These are phyloP conservation scores for Pipistrellus nathusii DNA, from an alignment of 2,797 vertebrate species.

Conservation along the genomic window DNA sequence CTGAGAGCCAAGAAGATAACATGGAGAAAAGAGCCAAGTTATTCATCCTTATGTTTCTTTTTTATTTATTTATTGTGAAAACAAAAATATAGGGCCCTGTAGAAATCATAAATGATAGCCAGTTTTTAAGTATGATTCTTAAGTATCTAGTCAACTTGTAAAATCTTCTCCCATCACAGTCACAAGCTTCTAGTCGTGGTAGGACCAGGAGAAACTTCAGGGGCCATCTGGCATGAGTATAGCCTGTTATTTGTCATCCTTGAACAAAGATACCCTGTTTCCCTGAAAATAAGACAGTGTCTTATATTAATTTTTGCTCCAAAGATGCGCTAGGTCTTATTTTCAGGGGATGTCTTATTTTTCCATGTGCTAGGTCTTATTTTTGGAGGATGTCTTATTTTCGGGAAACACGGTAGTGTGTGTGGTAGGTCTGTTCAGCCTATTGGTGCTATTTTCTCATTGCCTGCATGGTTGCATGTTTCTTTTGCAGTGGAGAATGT, in stretches of 20 bases:
- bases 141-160: neutral
- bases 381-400: too few species aligned
- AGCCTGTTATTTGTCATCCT: neutral
- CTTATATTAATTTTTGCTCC: too few species aligned
- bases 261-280: too few species aligned
- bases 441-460: neutral
- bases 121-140: constrained; percentile 3
- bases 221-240: neutral
- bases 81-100: neutral
- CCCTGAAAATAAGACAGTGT: too few species aligned
- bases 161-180: neutral
- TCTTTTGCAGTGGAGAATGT: constrained; percentile 1
- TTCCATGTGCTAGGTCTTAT: too few species aligned
- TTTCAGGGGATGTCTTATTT: too few species aligned
- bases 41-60: neutral
- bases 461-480: neutral
- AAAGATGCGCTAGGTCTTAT: too few species aligned
- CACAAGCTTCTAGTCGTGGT: neutral
- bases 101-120: neutral
- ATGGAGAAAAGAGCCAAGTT: neutral
- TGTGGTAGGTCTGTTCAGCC: neutral
- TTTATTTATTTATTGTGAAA: neutral
- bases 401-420: too few species aligned
- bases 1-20: neutral
- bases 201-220: neutral